Conservation (phyloP, 2,113 vertebrate species). For the Lepus europaeus region DNA sequence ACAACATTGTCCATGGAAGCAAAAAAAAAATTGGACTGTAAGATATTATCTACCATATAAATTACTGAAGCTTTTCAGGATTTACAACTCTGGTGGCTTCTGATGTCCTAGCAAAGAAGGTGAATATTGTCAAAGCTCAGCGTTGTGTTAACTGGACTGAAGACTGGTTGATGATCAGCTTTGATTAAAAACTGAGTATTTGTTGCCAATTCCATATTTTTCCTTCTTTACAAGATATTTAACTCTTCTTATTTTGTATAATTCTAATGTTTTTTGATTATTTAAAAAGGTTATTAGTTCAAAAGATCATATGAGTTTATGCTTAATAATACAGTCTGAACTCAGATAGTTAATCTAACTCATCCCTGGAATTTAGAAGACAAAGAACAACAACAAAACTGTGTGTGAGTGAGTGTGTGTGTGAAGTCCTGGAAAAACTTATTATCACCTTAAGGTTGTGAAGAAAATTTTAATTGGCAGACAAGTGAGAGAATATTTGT, state of each 20-base stretch:
- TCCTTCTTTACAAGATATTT: constrained; percentile 70
- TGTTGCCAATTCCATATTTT: constrained; percentile 78
- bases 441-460: constrained; percentile 51
- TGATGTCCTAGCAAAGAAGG: constrained; percentile 79
- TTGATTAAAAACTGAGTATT: constrained; percentile 77
- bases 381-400: constrained; percentile 48
- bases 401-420: neutral
- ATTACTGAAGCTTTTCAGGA: constrained; percentile 79
- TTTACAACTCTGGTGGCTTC: constrained; percentile 73
- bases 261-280: constrained; percentile 74
- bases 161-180: constrained; percentile 61
- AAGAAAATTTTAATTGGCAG: constrained; percentile 45
- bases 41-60: constrained; percentile 79
- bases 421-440: constrained; percentile 16
- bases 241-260: constrained; percentile 75
- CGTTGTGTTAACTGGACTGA: constrained; percentile 63
- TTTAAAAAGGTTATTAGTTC: constrained; percentile 76
- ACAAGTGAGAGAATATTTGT: constrained; percentile 36
- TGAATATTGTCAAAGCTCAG: constrained; percentile 66
- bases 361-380: constrained; percentile 69
- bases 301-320: constrained; percentile 74
- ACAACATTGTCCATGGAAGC: constrained; percentile 73
- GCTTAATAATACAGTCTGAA: constrained; percentile 66
- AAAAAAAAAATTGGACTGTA: constrained; percentile 80
- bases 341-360: constrained; percentile 63